Percentiles rank a stretch among this genome's conserved stretches.
Conservation (phyloP, 2,113 vertebrate species). For the Rhombomys opimus region DNA sequence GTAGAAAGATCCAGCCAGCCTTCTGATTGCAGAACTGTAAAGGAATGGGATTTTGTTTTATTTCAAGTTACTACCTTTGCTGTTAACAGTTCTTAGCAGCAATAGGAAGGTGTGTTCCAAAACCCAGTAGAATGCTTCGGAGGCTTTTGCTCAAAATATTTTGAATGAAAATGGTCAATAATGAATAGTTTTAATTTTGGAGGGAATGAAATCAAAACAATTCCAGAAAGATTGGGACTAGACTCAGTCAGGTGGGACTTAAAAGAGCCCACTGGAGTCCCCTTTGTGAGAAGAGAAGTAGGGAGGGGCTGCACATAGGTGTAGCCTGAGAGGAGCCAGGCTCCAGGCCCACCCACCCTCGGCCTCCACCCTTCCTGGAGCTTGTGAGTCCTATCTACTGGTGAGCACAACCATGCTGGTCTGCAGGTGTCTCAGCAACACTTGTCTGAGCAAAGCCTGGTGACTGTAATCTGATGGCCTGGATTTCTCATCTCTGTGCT, state of each 20-base stretch:
- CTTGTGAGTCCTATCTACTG: too few relatives aligned
- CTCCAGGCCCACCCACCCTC: neutral
- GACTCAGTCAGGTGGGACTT: neutral
- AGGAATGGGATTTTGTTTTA: neutral
- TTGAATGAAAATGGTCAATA: neutral
- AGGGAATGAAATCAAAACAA: neutral
- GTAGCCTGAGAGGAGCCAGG: neutral
- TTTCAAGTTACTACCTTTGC: too few relatives aligned
- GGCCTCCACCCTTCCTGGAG: neutral
- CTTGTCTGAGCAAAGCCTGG: neutral
- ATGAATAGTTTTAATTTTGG: neutral
- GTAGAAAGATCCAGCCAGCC: neutral
- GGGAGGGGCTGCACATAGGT: neutral
- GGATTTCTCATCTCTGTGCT: neutral
- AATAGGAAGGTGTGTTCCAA: neutral
- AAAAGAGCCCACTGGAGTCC: neutral
- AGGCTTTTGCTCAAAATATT: neutral
- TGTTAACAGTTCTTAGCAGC: neutral
- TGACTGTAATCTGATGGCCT: neutral
- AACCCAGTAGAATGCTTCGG: neutral
- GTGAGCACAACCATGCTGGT: neutral
- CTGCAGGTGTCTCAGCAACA: accelerated
- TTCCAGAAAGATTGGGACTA: neutral
- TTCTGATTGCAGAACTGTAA: neutral
- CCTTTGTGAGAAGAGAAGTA: neutral